Percentiles rank a stretch among this genome's conserved stretches.
Conservation (phyloP, 1,140 invertebrate species). For the Drosophila takahashii region DNA sequence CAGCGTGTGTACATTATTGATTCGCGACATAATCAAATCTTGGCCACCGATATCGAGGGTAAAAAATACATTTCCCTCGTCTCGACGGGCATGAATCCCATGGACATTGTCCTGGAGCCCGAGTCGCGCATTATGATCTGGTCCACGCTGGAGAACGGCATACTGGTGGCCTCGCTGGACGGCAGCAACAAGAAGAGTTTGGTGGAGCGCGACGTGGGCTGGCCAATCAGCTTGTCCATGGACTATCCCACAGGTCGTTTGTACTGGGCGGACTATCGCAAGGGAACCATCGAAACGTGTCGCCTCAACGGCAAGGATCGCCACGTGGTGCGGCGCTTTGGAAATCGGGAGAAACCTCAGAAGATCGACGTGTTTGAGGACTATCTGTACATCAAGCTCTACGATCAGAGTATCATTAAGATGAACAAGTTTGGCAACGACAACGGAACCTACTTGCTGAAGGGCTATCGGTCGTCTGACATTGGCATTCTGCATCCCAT, state of each 20-base stretch:
- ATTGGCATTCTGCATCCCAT: conserved; percentile 89
- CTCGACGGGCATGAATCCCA: conserved; percentile 85
- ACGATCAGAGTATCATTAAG: conserved; percentile 88
- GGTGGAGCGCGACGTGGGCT: conserved; percentile 86
- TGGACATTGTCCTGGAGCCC: conserved; percentile 89
- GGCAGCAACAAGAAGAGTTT: conserved; percentile 87
- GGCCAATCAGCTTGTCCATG: conserved; percentile 89
- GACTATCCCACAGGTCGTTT: conserved; percentile 88
- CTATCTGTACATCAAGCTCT: conserved; percentile 88
- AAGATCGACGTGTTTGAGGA: conserved; percentile 92
- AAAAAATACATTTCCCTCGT: conserved; percentile 87
- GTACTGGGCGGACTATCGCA: conserved; percentile 91
- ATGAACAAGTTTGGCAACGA: conserved; percentile 90
- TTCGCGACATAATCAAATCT: conserved; percentile 86
- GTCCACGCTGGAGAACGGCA: conserved; percentile 84
- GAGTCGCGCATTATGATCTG: conserved; percentile 84
- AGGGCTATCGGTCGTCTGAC: conserved; percentile 87
- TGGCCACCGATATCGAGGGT: conserved; percentile 87
- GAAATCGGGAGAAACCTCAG: conserved; percentile 86
- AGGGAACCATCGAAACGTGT: conserved; percentile 88
- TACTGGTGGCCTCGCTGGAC: conserved; percentile 89
- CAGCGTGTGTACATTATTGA: conserved; percentile 91
- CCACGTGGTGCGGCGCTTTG: conserved; percentile 86
- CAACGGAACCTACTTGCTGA: conserved; percentile 86
- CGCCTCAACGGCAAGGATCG: conserved; percentile 89